phyloP scores from a whole-genome alignment of 2,113 vertebrate species.

The Regulus satrapa region DNA sequence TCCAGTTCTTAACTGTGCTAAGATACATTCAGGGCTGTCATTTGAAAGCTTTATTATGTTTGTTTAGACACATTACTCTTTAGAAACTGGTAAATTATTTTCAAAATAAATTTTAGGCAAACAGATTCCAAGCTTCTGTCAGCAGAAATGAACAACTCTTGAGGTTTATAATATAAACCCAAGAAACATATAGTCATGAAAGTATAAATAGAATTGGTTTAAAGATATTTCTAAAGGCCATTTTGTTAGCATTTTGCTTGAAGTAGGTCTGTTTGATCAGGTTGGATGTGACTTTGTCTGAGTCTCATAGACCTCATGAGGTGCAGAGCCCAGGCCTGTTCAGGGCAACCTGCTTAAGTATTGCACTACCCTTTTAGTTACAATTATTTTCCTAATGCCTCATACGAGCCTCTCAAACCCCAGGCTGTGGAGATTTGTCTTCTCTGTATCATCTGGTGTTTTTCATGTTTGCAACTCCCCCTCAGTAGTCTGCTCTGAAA shows the following conservation, averaged over 20 bases:
- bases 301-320: not conserved
- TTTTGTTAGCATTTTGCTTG: not conserved
- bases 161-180: not conserved
- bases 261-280: not conserved
- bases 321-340: not conserved
- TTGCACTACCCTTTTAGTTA: not conserved
- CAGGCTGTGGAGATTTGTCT: not conserved
- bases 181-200: not conserved
- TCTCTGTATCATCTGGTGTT: not conserved
- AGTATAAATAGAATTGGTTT: not conserved
- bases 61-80: not conserved
- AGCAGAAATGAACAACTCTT: not conserved
- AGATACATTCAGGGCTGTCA: not conserved
- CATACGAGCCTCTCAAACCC: not conserved
- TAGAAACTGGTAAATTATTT: not conserved
- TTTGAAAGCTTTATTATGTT: not conserved
- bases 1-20: not conserved
- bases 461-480: not conserved
- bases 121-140: not conserved
- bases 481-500: not conserved
- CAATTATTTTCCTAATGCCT: not conserved
- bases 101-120: not conserved
- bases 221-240: not conserved
- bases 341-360: rapidly evolving
- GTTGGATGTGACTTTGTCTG: not conserved